Base-by-base conservation (phyloP, 2,888 invertebrate species). In the Hipparchia sbordonii region DNA sequence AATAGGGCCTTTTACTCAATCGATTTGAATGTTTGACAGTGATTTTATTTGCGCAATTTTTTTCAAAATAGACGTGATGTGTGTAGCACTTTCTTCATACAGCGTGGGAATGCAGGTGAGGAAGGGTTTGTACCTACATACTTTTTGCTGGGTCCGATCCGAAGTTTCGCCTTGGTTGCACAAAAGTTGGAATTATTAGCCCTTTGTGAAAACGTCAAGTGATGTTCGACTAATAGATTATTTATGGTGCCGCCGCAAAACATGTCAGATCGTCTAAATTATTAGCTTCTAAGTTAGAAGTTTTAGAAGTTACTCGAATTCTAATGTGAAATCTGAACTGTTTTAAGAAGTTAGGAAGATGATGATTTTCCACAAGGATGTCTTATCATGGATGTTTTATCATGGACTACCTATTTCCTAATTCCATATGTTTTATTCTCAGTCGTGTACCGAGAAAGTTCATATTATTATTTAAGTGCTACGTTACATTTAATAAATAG, bases 61-160 rank as follows among this genome's bases (percentile, higher is more conserved):
- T 89, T 88, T 79, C 76, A 77, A 72, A 70, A 60, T 61, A 68
- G 75, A 75, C 23, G 23, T 77, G 71, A 83, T 84, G 80, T 83
- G 82, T 84, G 84, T 82, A 85, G 84, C 83, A 92, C 93, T 93
- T 93, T 93, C 93, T 92, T 90, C 81, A 75, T 78, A 56, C 79
- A 87, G 86, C 93, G 93, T 93, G 93, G 93, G 93, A 92, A 93
- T 87, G 93, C 93, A 93, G 91, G 93, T 93, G 93, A 83, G 88
- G 91, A 92, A 92, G 92, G 92, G 93, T 91, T 92, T 86, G 63
- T 84, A 81, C 84, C 82, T 57, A 79, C 81, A 78, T 67, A 76
- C 82, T 86, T 88, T 89, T 89, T 90, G 88, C 84, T 79, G 77
- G 39, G 73, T 83, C 81, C 81, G 79, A 48, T 83, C 81, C 81